Evolutionary conservation across 2,888 invertebrate species (phyloP).

Genomic region (Caenorhabditis auriculariae): DNA sequence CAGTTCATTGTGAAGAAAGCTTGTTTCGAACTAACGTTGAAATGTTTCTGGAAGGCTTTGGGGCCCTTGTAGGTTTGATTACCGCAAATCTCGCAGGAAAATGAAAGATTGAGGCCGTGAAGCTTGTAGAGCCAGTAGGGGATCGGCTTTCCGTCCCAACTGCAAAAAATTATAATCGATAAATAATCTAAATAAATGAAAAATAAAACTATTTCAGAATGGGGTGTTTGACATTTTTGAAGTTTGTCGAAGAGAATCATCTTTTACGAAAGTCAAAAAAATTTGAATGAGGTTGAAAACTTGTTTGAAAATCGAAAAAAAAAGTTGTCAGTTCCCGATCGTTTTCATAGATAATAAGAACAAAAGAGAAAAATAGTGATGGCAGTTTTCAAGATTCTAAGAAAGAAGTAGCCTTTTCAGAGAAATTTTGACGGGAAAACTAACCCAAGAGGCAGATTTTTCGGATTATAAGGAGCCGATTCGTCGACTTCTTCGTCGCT

Average conservation of each 20-base stretch:
- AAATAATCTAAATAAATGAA: neutral
- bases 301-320: too few relatives aligned
- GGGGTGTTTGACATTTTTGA: neutral
- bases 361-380: too few relatives aligned
- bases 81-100: constrained; percentile 98
- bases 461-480: constrained; percentile 97
- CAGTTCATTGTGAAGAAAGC: neutral
- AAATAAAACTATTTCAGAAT: neutral
- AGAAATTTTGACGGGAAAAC: constrained; percentile 80
- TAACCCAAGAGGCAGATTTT: constrained; percentile 97
- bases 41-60: constrained; percentile 98
- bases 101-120: constrained; percentile 96
- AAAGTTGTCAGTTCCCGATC: too few relatives aligned
- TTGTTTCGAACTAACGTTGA: constrained; percentile 71
- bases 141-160: constrained; percentile 64
- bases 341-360: too few relatives aligned
- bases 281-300: too few relatives aligned
- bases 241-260: neutral
- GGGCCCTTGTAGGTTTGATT: constrained; percentile 90
- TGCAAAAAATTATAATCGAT: constrained; percentile 5
- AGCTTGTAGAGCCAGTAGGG: constrained; percentile 78
- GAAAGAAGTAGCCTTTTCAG: neutral
- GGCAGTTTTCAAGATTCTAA: too few relatives aligned
- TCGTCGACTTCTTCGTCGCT: constrained; percentile 72
- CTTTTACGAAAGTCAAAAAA: too few relatives aligned